These are phyloP conservation scores for Campopleginae sp. DNA, from an alignment of 2,888 invertebrate genomes.

Conservation along the genomic window DNA sequence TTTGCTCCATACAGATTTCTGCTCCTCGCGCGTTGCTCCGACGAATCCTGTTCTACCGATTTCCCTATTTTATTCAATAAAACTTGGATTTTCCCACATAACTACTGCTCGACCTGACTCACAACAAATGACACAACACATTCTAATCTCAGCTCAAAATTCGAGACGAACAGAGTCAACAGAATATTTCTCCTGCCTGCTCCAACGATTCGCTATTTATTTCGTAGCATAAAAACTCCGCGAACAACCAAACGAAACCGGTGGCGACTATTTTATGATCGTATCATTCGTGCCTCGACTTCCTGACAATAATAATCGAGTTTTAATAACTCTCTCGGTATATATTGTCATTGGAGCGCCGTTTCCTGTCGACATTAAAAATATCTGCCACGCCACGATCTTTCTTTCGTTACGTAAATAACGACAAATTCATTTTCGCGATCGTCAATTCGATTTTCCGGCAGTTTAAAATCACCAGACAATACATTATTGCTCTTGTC, in stretches of 20 bases:
- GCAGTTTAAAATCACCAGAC: neutral
- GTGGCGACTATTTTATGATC: neutral
- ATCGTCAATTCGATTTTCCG: neutral
- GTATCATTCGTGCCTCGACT: neutral
- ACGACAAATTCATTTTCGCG: neutral
- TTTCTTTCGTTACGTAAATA: neutral
- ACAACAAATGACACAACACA: neutral
- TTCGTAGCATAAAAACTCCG: neutral
- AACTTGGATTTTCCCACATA: neutral
- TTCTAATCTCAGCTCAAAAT: neutral
- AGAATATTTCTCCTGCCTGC: neutral
- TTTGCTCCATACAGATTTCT: constrained; percentile 11
- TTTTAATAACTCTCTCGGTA: neutral
- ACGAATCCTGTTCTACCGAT: constrained; percentile 25
- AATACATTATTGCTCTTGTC: too few species aligned
- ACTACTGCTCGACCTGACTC: too few species aligned
- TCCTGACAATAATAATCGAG: neutral
- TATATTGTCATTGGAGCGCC: neutral
- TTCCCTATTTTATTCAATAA: neutral
- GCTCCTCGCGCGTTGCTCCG: neutral
- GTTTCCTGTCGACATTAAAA: neutral
- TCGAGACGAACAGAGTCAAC: neutral
- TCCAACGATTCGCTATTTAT: neutral
- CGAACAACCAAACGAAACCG: neutral
- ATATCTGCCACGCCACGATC: neutral